Conservation (phyloP, 1,140 invertebrate genomes). For the Pseudomyrmex pallidus region DNA sequence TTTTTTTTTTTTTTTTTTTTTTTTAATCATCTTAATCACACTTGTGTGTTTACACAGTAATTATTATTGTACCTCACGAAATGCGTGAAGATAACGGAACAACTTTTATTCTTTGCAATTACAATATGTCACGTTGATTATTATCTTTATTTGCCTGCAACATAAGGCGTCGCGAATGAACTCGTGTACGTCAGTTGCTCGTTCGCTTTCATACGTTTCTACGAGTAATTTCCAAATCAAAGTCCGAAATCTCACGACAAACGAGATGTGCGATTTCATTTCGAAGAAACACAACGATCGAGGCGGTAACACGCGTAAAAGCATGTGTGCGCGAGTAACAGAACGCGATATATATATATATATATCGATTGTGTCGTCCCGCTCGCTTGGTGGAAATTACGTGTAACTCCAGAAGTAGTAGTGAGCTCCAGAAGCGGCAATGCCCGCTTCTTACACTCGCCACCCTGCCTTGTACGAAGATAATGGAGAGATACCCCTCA, state of each 20-base stretch:
- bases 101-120: too few relatives aligned
- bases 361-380: slow-evolving; percentile 8
- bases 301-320: slow-evolving; percentile 19
- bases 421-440: slow-evolving; percentile 35
- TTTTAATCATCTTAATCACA: too few relatives aligned
- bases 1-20: too few relatives aligned
- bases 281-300: slow-evolving; percentile 33
- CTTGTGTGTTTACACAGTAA: too few relatives aligned
- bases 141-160: too few relatives aligned
- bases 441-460: slow-evolving; percentile 23
- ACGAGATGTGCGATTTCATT: slow-evolving; percentile 14
- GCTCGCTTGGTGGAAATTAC: slow-evolving; percentile 45
- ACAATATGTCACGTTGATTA: too few relatives aligned
- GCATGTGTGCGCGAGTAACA: not conserved
- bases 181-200: too few relatives aligned
- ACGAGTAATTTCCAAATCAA: slow-evolving; percentile 21
- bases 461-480: slow-evolving; percentile 43
- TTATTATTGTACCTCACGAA: too few relatives aligned
- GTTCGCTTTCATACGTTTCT: not conserved
- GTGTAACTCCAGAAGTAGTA: not conserved
- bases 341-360: not conserved
- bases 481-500: slow-evolving; percentile 60
- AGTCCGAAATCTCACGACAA: not conserved
- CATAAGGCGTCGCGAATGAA: not conserved
- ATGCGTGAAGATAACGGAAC: too few relatives aligned